Conservation (phyloP, 2,888 invertebrate genomes). For the Patella caerulea region DNA sequence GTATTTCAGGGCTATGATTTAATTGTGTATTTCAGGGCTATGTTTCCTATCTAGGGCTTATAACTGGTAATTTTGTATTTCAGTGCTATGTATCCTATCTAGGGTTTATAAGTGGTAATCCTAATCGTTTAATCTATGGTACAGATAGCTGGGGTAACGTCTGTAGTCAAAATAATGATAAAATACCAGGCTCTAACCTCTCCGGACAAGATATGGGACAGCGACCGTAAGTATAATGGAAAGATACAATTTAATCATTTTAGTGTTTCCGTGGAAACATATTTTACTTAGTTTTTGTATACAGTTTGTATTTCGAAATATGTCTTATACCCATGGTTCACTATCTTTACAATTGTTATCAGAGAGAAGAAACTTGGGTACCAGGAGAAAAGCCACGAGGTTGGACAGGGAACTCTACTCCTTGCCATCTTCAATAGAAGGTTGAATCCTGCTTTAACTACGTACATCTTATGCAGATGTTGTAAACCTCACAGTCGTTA, state of each 20-base stretch:
- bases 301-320: not conserved
- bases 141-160: slow-evolving; percentile 76
- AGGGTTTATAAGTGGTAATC: slow-evolving; percentile 50
- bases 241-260: not conserved
- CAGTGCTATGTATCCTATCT: slow-evolving; percentile 55
- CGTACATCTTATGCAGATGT: no score
- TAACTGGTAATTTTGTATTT: slow-evolving; percentile 46
- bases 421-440: no score
- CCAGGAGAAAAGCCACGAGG: no score
- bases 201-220: slow-evolving; percentile 84
- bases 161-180: slow-evolving; percentile 85
- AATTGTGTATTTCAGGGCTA: slow-evolving; percentile 43
- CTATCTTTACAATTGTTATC: no score
- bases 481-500: no score
- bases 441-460: no score
- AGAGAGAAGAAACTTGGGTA: no score
- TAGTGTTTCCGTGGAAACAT: no score
- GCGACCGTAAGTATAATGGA: slow-evolving; percentile 48
- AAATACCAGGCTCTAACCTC: slow-evolving; percentile 80
- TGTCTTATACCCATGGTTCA: no score
- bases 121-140: slow-evolving; percentile 56
- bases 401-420: no score
- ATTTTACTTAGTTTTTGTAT: not conserved
- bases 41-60: slow-evolving; percentile 47
- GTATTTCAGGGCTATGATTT: slow-evolving; percentile 45